Evolutionary conservation across 1,140 invertebrate species (phyloP).

Genomic region (Pseudomyrmex flavicornis): DNA sequence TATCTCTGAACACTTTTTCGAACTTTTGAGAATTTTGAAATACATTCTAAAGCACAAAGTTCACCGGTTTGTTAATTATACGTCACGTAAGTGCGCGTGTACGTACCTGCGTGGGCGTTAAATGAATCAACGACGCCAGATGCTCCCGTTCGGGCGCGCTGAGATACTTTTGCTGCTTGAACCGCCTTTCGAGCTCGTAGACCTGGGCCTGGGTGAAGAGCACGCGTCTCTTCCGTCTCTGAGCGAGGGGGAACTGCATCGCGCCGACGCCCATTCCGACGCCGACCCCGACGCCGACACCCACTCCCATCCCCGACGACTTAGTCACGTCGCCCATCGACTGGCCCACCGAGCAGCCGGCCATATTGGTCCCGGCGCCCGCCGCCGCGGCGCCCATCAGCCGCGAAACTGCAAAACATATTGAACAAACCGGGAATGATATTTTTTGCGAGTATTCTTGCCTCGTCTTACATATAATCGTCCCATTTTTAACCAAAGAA

Average conservation of each 20-base stretch:
- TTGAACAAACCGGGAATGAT: constrained; percentile 57
- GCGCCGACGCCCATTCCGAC: constrained; percentile 93
- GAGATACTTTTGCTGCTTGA: constrained; percentile 98
- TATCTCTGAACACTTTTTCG: too few species aligned
- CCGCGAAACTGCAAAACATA: constrained; percentile 92
- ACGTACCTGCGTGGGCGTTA: constrained; percentile 97
- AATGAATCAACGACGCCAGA: constrained; percentile 96
- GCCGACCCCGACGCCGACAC: constrained; percentile 89
- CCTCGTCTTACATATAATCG: neutral
- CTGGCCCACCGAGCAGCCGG: constrained; percentile 88
- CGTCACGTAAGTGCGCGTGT: too few species aligned
- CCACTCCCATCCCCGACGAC: constrained; percentile 87
- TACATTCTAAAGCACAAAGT: too few species aligned
- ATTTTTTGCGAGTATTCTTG: neutral
- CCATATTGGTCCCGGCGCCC: constrained; percentile 88
- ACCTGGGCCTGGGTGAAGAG: constrained; percentile 99
- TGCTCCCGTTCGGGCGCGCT: constrained; percentile 98
- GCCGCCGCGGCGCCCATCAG: constrained; percentile 94
- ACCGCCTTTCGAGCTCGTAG: constrained; percentile 98
- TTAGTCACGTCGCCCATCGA: constrained; percentile 93
- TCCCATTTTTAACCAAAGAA: too few species aligned
- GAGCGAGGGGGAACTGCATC: constrained; percentile 96
- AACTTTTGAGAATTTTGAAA: too few species aligned
- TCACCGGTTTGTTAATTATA: too few species aligned
- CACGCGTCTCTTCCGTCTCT: constrained; percentile 96